phyloP scores from a whole-genome alignment of 2,113 vertebrate species.

The Micromys minutus region DNA sequence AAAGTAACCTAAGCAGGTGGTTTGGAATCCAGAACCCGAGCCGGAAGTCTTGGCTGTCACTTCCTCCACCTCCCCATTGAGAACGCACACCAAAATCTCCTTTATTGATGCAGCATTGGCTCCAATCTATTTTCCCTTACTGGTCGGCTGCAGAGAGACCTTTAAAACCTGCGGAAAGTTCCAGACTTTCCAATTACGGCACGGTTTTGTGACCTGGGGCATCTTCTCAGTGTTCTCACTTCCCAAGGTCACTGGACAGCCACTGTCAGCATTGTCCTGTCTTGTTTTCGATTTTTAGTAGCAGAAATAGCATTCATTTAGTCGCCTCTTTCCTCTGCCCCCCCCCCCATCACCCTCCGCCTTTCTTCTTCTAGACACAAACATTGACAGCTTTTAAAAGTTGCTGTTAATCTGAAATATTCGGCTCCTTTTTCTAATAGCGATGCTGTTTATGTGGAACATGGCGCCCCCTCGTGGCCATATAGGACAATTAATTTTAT shows the following conservation, averaged over 20 bases:
- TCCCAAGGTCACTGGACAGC: background rate
- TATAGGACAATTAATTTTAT: fast-evolving
- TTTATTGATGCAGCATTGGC: no score
- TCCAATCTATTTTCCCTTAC: fast-evolving
- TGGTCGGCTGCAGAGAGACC: background rate
- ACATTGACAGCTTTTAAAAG: background rate
- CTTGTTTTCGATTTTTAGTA: background rate
- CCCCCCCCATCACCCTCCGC: no score
- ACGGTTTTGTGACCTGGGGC: background rate
- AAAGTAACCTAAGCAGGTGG: background rate
- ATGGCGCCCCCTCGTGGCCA: constrained; percentile 50
- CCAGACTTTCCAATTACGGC: background rate
- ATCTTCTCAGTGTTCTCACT: background rate
- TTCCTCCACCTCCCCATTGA: background rate
- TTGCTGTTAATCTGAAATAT: background rate
- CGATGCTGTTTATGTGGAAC: background rate
- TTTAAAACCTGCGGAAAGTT: background rate
- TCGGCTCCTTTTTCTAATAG: background rate
- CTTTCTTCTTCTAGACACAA: background rate
- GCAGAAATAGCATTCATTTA: background rate
- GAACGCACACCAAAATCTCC: fast-evolving
- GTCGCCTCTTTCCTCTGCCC: background rate
- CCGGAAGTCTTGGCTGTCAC: background rate
- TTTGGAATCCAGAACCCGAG: background rate
- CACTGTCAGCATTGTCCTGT: background rate